Evolutionary conservation across 37 sponge, comb jelly and placozoan species (phyloP), one percentile per base, ranked within the genome.

Genomic region (Agelas oroides): DNA sequence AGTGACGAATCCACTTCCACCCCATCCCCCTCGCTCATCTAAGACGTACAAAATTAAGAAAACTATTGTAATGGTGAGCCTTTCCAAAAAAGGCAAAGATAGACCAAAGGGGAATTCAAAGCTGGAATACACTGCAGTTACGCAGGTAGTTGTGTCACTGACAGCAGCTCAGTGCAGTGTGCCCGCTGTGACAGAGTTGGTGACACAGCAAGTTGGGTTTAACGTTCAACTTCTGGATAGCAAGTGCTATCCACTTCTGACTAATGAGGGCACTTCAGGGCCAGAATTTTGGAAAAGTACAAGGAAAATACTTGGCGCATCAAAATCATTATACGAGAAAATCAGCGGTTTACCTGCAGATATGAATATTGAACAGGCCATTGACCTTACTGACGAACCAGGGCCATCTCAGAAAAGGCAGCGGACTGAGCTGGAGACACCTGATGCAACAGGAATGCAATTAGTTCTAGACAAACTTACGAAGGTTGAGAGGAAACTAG

Each of bases 251-350:
- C 71, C 71, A 31, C 71, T 70, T 2, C 37, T 70, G 3, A 2
- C 71, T 2, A 70, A 16, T 30, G 71, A 70, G 2, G 37, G 34
- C 5, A 70, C 71, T 34, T 13, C 34, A 19, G 71, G 71, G 5
- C 3, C 71, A 5, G 34, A 70, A 8, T 70, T 70, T 30, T 70
- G 71, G 71, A 70, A 70, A 34, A 36, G 71, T 34, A 70, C 71
- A 31, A 2, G 71, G 15, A 70, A 70, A 11, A 16, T 70, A 16
- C 34, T 70, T 2, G 71, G 34, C 6, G 71, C 71, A 70, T 70
- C 71, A 2, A 70, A 70, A 30, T 5, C 71, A 30, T 46, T 70
- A 21, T 70, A 70, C 11, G 36, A 70, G 15, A 70, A 70, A 70
- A 14, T 66, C 31, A 66, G 31, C 27, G 68, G 68, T 25, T 31